Conservation (phyloP, 2,888 invertebrate genomes). For the Drosophila leonis region DNA sequence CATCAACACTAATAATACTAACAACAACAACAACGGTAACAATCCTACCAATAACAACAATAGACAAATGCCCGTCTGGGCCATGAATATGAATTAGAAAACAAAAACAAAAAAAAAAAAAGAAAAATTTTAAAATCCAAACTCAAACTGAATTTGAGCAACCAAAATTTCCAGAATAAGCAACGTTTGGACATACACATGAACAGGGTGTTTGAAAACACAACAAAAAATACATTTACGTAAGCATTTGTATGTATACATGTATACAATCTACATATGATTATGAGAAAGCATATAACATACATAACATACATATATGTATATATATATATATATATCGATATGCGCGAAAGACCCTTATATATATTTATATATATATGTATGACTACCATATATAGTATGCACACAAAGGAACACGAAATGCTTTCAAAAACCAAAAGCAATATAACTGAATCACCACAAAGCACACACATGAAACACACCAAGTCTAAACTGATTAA, state of each 20-base stretch:
- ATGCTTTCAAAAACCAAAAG: background rate
- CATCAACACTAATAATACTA: background rate
- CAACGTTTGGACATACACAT: background rate
- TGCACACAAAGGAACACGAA: background rate
- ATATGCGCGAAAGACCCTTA: background rate
- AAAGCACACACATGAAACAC: background rate
- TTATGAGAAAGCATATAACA: background rate
- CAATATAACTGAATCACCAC: background rate
- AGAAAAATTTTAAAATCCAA: background rate
- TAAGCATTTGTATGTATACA: background rate
- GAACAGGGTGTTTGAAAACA: background rate
- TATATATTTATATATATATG: background rate
- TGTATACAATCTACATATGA: background rate
- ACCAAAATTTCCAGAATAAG: background rate
- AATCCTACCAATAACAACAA: background rate
- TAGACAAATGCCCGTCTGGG: background rate
- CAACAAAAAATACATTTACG: background rate
- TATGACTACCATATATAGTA: background rate
- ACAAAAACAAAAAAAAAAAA: background rate
- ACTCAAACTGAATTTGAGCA: background rate
- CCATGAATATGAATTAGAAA: constrained; percentile 1
- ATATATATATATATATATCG: background rate
- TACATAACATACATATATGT: background rate
- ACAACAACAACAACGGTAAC: background rate
- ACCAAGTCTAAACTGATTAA: background rate